Percentiles rank a stretch among this genome's conserved stretches.
Conservation (phyloP, 2,113 vertebrate species). For the Puffinus mauretanicus region DNA sequence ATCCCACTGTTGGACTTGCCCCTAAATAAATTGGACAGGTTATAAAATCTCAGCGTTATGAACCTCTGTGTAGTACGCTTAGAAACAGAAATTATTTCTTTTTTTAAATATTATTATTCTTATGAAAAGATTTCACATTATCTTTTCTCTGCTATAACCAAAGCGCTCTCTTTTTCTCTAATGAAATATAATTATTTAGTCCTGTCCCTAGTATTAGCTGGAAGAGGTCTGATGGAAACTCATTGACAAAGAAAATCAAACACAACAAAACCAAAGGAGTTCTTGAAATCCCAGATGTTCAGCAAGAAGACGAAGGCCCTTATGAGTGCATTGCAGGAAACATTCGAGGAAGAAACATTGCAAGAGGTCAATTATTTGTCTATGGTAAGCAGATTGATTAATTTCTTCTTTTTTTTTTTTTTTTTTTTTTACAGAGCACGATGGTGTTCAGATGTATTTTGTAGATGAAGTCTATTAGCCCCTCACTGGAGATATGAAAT, state of each 20-base stretch:
- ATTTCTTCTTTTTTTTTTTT: neutral
- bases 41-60: neutral
- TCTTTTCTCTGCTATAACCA: constrained; percentile 26
- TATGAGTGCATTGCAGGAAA: constrained; percentile 86
- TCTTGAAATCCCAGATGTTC: constrained; percentile 86
- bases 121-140: constrained; percentile 11
- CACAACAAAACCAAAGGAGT: constrained; percentile 78
- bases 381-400: constrained; percentile 75
- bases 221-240: constrained; percentile 82
- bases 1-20: neutral
- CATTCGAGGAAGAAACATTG: constrained; percentile 78
- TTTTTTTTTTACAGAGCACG: neutral
- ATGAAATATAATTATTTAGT: constrained; percentile 71
- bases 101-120: neutral
- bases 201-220: constrained; percentile 87
- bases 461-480: neutral
- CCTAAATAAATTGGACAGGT: neutral
- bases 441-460: neutral
- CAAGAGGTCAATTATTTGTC: constrained; percentile 83
- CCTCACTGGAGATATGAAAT: neutral
- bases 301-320: constrained; percentile 83
- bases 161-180: neutral
- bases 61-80: neutral
- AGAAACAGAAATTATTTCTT: neutral
- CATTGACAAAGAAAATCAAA: constrained; percentile 81